A percentile compares a stretch with the other conserved stretches of the same genome.
Conservation (phyloP, 1,140 invertebrate species). For the Ptiloglossa arizonensis region DNA sequence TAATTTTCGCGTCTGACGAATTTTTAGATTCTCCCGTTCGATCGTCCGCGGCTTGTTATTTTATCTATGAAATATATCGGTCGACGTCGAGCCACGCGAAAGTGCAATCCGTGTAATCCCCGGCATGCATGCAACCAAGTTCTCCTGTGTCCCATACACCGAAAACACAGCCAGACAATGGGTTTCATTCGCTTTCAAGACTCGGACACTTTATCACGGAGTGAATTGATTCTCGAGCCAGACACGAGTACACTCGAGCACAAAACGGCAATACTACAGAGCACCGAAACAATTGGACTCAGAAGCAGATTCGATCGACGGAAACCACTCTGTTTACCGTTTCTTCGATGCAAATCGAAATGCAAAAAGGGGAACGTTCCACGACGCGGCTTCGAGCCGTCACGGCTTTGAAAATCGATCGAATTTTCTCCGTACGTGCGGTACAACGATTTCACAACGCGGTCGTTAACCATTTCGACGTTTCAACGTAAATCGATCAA, state of each 20-base stretch:
- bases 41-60: neutral
- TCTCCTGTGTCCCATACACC: conserved; percentile 2
- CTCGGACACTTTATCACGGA: conserved; percentile 42
- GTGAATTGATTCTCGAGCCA: conserved; percentile 47
- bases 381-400: no score
- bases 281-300: conserved; percentile 23
- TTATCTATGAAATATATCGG: neutral
- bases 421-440: no score
- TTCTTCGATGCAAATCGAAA: conserved; percentile 1
- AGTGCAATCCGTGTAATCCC: conserved; percentile 12
- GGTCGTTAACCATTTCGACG: no score
- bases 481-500: no score
- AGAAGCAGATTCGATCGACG: neutral
- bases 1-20: no score
- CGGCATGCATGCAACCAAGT: conserved; percentile 40
- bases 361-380: neutral
- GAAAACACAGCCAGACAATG: conserved; percentile 35
- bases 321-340: neutral
- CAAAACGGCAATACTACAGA: conserved; percentile 32
- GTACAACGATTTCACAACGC: no score
- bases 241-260: conserved; percentile 43
- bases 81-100: neutral
- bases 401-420: no score
- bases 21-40: no score
- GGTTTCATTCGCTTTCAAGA: conserved; percentile 39